A percentile compares a stretch with the other conserved stretches of the same genome.
These are phyloP conservation scores for Dermatemys mawii DNA, from an alignment of 2,113 vertebrate genomes.

Conservation along the genomic window DNA sequence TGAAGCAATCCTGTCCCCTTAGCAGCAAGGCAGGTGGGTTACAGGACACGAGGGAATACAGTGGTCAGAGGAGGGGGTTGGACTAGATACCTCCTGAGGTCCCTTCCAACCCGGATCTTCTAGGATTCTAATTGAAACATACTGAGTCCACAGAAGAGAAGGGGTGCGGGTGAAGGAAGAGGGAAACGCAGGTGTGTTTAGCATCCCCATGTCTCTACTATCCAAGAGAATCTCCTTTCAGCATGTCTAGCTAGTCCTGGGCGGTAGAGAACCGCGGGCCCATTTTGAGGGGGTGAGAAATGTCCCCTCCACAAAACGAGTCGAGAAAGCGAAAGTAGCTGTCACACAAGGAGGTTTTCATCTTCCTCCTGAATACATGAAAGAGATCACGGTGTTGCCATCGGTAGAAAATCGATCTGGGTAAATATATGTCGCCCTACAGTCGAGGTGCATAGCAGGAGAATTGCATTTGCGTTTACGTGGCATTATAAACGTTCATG, in stretches of 20 bases:
- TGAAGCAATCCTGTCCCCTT: neutral
- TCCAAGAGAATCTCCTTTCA: neutral
- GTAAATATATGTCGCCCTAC: neutral
- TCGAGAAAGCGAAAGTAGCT: neutral
- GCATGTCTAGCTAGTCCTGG: neutral
- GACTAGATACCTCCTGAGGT: too few species aligned
- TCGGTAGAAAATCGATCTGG: neutral
- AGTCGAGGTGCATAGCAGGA: neutral
- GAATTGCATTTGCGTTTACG: neutral
- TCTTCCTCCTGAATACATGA: neutral
- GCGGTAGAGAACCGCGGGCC: neutral
- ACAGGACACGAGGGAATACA: neutral
- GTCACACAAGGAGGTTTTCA: neutral
- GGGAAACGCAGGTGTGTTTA: neutral
- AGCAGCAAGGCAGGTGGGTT: neutral
- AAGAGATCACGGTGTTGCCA: neutral
- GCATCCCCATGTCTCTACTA: neutral
- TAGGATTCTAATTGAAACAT: too few species aligned
- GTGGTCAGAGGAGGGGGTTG: too few species aligned
- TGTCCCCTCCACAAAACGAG: neutral
- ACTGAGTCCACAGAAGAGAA: neutral
- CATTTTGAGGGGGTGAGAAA: neutral
- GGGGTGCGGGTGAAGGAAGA: too few species aligned
- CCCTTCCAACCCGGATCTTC: too few species aligned
- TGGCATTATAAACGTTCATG: neutral